Conservation (phyloP, 2,113 vertebrate species). For the Mustelus asterias region DNA sequence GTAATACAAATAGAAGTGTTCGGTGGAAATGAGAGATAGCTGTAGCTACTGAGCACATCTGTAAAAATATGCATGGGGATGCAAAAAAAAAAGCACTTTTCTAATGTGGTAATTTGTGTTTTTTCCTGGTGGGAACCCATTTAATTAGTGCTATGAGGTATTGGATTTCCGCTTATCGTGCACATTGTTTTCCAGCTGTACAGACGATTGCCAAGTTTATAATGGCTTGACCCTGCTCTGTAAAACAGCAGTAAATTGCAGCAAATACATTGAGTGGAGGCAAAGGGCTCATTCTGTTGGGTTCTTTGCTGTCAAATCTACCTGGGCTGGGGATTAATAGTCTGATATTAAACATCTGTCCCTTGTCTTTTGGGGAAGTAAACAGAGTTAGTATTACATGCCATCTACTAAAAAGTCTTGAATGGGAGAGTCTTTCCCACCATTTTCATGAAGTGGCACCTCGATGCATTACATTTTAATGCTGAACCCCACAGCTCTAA, state of each 20-base stretch:
- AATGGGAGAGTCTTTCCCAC: conserved; percentile 68
- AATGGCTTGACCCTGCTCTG: conserved; percentile 78
- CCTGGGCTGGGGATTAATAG: conserved; percentile 72
- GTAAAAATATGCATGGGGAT: conserved; percentile 66
- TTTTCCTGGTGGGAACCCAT: conserved; percentile 72
- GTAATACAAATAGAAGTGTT: conserved; percentile 62
- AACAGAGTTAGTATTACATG: conserved; percentile 73
- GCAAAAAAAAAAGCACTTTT: conserved; percentile 60
- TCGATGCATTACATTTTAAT: conserved; percentile 71
- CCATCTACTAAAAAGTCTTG: conserved; percentile 70
- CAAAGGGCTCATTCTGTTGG: conserved; percentile 75
- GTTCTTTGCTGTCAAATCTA: conserved; percentile 68
- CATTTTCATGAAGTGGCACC: conserved; percentile 67
- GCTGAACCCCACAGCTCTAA: conserved; percentile 72
- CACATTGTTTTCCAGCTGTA: conserved; percentile 82
- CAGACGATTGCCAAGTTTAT: conserved; percentile 77
- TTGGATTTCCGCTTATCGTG: conserved; percentile 81
- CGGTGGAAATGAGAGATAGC: conserved; percentile 43
- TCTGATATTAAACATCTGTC: conserved; percentile 79
- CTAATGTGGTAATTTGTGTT: conserved; percentile 66
- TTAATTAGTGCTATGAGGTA: conserved; percentile 76
- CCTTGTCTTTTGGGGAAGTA: conserved; percentile 72
- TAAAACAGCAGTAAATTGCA: conserved; percentile 79
- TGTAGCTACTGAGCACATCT: conserved; percentile 52
- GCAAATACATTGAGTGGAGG: conserved; percentile 72